Evolutionary conservation across 2,113 vertebrate species (phyloP).

Genomic region (Rhodinocichla rosea): DNA sequence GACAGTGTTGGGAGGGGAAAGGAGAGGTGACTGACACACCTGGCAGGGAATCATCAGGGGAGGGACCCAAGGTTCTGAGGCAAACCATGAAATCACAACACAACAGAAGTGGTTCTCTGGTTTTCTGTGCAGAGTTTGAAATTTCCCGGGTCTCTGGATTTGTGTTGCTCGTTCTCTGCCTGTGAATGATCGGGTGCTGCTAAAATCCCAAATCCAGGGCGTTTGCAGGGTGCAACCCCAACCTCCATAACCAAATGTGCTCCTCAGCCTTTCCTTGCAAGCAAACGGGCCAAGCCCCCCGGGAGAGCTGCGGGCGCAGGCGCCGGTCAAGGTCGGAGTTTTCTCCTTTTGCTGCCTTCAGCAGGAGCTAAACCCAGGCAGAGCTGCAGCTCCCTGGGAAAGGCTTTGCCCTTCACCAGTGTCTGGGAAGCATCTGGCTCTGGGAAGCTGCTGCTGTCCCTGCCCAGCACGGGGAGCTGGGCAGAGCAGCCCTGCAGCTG

Average conservation of each 20-base stretch:
- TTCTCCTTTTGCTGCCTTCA: background rate
- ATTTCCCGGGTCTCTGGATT: background rate
- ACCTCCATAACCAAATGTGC: fast-evolving
- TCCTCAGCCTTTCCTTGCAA: background rate
- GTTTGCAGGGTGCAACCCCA: background rate
- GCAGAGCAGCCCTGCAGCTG: background rate
- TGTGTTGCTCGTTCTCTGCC: fast-evolving
- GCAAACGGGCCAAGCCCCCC: background rate
- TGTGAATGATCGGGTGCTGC: background rate
- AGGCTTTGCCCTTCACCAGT: background rate
- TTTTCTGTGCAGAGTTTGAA: background rate
- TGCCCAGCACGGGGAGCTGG: background rate
- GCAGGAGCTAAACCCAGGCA: background rate
- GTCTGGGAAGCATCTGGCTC: background rate
- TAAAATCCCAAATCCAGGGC: background rate
- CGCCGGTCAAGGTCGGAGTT: background rate
- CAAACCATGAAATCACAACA: too few relatives aligned
- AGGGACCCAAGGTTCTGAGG: too few relatives aligned
- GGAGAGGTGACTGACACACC: too few relatives aligned
- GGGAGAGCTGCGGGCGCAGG: fast-evolving
- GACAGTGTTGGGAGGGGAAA: too few relatives aligned
- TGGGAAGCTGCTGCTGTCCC: background rate
- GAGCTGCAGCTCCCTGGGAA: background rate
- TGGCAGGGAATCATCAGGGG: too few relatives aligned
- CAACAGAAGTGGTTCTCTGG: background rate